Conservation (phyloP, 53 echinoderm and acorn worm species). For the Antedon mediterranea region DNA sequence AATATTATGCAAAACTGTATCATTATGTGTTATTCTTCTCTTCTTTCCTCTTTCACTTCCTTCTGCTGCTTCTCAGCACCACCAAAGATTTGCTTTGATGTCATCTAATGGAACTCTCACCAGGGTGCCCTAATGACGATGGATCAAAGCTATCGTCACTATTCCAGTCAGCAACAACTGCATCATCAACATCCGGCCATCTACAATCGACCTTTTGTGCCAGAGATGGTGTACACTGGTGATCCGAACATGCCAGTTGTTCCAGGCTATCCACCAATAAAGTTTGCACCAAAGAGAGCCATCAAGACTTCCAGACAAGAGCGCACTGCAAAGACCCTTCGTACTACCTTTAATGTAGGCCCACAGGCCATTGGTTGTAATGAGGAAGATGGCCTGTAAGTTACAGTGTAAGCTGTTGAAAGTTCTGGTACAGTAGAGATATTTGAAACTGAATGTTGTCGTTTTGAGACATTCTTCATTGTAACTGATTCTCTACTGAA, state of each 20-base stretch:
- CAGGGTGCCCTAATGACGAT: constrained; percentile 45
- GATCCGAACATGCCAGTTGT: constrained; percentile 11
- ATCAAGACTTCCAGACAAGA: constrained; percentile 82
- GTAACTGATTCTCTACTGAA: no score
- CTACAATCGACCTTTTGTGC: constrained; percentile 24
- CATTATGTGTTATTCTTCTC: neutral
- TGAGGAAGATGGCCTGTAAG: neutral
- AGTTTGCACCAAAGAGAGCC: constrained; percentile 66
- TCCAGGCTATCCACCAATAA: constrained; percentile 26
- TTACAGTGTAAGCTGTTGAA: neutral
- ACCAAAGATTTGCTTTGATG: neutral
- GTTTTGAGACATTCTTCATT: no score
- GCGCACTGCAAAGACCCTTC: constrained; percentile 74
- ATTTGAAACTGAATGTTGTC: no score
- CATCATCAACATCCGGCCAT: constrained; percentile 14
- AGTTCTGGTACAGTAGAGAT: no score
- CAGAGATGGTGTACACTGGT: constrained; percentile 11
- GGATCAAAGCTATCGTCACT: constrained; percentile 16
- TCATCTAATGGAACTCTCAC: constrained; percentile 37
- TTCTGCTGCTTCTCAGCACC: neutral
- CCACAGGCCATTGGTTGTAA: neutral
- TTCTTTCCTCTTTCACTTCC: neutral
- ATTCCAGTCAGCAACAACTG: constrained; percentile 7
- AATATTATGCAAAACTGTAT: neutral
- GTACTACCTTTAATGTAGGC: constrained; percentile 18